Conservation (phyloP, 2,113 vertebrate species). For the Peromyscus maniculatus region DNA sequence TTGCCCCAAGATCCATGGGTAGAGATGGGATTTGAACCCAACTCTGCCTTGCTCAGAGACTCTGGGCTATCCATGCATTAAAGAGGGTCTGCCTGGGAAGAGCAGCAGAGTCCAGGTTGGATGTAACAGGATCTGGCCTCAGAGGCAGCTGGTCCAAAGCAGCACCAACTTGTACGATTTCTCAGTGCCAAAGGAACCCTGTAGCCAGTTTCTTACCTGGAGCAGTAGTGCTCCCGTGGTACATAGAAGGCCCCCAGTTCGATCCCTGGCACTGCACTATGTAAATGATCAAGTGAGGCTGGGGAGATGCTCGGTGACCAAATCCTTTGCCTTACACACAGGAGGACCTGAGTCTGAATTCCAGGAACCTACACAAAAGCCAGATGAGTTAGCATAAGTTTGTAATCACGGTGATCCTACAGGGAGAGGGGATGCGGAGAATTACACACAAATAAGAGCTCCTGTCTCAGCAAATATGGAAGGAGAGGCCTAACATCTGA, state of each 20-base stretch:
- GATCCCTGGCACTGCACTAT: neutral
- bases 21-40: neutral
- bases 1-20: neutral
- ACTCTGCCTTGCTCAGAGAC: neutral
- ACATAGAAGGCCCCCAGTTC: neutral
- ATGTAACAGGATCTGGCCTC: neutral
- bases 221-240: neutral
- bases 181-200: neutral
- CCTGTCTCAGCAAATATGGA: neutral
- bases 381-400: neutral
- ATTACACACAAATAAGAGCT: neutral
- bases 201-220: neutral
- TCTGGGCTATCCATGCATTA: neutral
- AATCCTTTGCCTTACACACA: too few species aligned
- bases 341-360: neutral
- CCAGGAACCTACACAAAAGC: neutral
- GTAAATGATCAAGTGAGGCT: neutral
- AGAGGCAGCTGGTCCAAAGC: neutral
- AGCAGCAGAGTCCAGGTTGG: neutral
- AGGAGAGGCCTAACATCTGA: neutral
- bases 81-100: fast-evolving
- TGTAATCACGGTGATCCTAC: neutral
- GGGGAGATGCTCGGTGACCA: neutral
- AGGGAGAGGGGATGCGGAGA: neutral
- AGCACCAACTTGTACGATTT: neutral